A percentile compares a stretch with the other conserved stretches of the same genome.
These are phyloP conservation scores for Cantharis rufa DNA, from an alignment of 2,888 invertebrate species.

Conservation along the genomic window DNA sequence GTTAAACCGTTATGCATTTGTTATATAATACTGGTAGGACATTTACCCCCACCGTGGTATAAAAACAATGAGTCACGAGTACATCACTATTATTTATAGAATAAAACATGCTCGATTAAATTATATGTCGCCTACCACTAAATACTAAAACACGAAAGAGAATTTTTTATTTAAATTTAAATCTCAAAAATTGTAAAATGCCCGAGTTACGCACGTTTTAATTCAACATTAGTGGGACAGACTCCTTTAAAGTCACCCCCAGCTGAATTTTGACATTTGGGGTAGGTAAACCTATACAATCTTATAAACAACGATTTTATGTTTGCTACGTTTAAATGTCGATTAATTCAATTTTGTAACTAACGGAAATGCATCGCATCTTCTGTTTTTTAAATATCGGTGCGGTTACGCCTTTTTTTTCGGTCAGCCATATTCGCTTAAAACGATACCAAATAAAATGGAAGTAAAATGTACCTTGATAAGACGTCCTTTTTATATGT, in stretches of 20 bases:
- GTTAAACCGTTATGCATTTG: constrained; percentile 13
- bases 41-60: constrained; percentile 22
- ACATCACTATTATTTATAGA: constrained; percentile 30
- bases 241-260: not conserved
- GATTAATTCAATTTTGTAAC: not conserved
- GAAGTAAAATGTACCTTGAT: constrained; percentile 4
- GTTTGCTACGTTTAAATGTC: not conserved
- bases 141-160: not conserved
- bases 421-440: constrained; percentile 33
- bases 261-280: constrained; percentile 3
- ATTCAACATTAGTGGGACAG: not conserved
- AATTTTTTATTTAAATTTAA: not conserved
- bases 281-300: not conserved
- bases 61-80: constrained; percentile 25
- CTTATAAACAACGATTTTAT: not conserved
- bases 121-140: constrained; percentile 2
- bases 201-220: not conserved
- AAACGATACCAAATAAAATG: not conserved
- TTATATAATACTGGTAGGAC: constrained; percentile 24
- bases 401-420: constrained; percentile 34
- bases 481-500: not conserved
- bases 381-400: constrained; percentile 7
- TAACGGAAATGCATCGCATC: not conserved
- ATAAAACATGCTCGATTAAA: constrained; percentile 13
- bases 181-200: not conserved